phyloP scores from a whole-genome alignment of 2,113 vertebrate genomes.

The Epinephelus fuscoguttatus region DNA sequence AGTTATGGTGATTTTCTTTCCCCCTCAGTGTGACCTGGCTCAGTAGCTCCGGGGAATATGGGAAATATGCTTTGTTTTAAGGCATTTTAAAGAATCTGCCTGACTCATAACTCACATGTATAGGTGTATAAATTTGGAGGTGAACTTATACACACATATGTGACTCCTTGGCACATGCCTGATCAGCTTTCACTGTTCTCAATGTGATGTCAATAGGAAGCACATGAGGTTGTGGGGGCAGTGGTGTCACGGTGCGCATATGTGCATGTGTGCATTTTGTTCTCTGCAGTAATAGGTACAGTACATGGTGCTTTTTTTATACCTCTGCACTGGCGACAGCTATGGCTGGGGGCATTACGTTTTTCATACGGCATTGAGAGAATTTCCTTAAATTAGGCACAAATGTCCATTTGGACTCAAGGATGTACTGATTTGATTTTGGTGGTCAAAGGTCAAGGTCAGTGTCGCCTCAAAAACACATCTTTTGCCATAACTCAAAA shows the following conservation, averaged over 20 bases:
- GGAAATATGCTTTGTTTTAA: constrained; percentile 65
- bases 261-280: not conserved
- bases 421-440: too few species aligned
- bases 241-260: not conserved
- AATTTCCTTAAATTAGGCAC: too few species aligned
- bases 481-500: too few species aligned
- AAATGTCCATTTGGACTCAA: too few species aligned
- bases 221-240: constrained; percentile 23
- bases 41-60: constrained; percentile 10
- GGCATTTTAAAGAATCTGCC: constrained; percentile 46
- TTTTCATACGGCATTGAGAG: too few species aligned
- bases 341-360: too few species aligned
- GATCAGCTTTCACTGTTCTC: constrained; percentile 62
- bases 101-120: constrained; percentile 76
- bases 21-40: constrained; percentile 6
- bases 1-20: constrained; percentile 4
- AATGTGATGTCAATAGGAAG: constrained; percentile 63
- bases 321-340: too few species aligned
- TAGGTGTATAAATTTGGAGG: constrained; percentile 71
- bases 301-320: not conserved
- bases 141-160: constrained; percentile 56
- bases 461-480: too few species aligned
- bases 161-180: constrained; percentile 52
- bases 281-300: constrained; percentile 8
- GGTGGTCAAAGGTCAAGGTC: too few species aligned